These are phyloP conservation scores for Drosophila trapezifrons DNA, from an alignment of 1,140 invertebrate species.

Conservation along the genomic window DNA sequence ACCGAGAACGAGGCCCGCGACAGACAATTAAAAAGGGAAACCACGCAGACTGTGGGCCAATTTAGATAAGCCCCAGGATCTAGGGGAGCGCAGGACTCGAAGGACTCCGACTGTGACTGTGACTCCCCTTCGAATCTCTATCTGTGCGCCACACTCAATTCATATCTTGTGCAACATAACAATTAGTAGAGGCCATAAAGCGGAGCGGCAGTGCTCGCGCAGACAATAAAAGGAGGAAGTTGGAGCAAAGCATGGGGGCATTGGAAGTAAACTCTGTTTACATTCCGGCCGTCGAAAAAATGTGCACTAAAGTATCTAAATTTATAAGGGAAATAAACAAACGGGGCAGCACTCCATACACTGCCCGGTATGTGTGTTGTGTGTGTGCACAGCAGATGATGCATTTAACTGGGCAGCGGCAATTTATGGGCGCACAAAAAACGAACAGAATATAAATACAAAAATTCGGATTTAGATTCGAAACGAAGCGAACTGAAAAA, in stretches of 20 bases:
- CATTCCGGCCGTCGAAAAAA: slow-evolving; percentile 37
- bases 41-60: slow-evolving; percentile 64
- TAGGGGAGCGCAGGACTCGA: slow-evolving; percentile 17
- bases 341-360: slow-evolving; percentile 38
- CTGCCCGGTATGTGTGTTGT: slow-evolving; percentile 44
- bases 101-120: slow-evolving; percentile 1
- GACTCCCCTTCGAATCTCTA: slow-evolving; percentile 16
- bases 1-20: slow-evolving; percentile 5
- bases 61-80: slow-evolving; percentile 71
- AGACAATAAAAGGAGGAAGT: slow-evolving; percentile 35
- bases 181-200: slow-evolving; percentile 71
- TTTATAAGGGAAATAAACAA: slow-evolving; percentile 81
- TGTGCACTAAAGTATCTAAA: slow-evolving; percentile 81
- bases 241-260: slow-evolving; percentile 17
- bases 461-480: slow-evolving; percentile 25
- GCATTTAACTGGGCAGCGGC: slow-evolving; percentile 64
- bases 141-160: slow-evolving; percentile 63
- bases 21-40: slow-evolving; percentile 62
- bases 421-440: slow-evolving; percentile 61
- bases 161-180: slow-evolving; percentile 82
- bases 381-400: slow-evolving; percentile 53
- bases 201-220: slow-evolving; percentile 20
- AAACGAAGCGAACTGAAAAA: slow-evolving; percentile 7
- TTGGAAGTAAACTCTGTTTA: slow-evolving; percentile 56
- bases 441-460: slow-evolving; percentile 51